These are phyloP conservation scores for Apus apus DNA, from an alignment of 2,113 vertebrate genomes.

Conservation along the genomic window DNA sequence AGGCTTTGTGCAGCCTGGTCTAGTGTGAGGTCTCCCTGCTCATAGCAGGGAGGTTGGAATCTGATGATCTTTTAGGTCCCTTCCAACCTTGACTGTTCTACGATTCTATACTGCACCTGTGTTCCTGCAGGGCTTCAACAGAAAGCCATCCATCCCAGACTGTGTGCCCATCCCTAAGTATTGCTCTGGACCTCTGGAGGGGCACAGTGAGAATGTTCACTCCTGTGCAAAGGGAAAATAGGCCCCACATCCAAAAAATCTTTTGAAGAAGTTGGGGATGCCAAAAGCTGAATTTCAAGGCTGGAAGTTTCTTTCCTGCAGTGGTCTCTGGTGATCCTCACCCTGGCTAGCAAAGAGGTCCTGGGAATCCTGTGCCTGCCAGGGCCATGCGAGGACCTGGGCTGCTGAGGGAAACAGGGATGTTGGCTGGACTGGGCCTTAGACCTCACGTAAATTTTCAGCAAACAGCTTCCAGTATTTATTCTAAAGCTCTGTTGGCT, in stretches of 20 bases:
- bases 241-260: rapidly evolving
- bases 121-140: not conserved
- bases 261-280: not conserved
- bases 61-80: too few species aligned
- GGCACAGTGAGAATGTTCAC: rapidly evolving
- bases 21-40: too few species aligned
- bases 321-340: not conserved
- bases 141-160: not conserved
- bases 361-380: not conserved
- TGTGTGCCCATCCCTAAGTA: not conserved
- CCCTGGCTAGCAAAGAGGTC: not conserved
- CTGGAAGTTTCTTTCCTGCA: not conserved
- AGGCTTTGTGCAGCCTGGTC: too few species aligned
- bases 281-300: not conserved
- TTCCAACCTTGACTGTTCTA: too few species aligned
- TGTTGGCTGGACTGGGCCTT: not conserved
- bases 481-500: conserved; percentile 10
- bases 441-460: not conserved
- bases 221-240: not conserved
- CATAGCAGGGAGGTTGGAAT: too few species aligned
- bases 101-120: not conserved
- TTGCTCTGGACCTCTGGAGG: rapidly evolving
- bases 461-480: not conserved
- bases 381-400: not conserved
- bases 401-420: not conserved